Percentiles rank a stretch among this genome's conserved stretches.
phyloP scores from a whole-genome alignment of 2,797 vertebrate genomes.

The Sebastes diaconus region DNA sequence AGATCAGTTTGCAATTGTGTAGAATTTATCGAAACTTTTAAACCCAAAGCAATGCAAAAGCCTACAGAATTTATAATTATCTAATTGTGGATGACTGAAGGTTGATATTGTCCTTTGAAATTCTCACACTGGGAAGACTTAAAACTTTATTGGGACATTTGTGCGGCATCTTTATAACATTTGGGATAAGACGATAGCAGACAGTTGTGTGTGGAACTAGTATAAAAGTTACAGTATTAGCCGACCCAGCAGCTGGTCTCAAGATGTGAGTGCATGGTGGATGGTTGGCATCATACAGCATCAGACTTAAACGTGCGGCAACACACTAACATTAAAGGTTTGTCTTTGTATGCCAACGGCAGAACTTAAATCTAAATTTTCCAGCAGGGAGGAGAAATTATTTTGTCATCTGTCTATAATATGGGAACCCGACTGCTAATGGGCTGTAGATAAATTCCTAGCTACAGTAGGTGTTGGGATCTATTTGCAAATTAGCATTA shows the following conservation, averaged over 20 bases:
- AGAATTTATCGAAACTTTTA: background rate
- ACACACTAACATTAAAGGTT: background rate
- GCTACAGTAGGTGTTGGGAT: background rate
- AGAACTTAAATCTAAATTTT: background rate
- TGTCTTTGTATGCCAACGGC: background rate
- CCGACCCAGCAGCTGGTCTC: slow-evolving; percentile 29
- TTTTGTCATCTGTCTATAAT: background rate
- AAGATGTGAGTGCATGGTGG: slow-evolving; percentile 35
- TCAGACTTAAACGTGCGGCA: background rate
- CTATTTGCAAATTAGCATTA: background rate
- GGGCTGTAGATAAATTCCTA: background rate
- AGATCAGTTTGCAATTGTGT: background rate
- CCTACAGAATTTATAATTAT: background rate
- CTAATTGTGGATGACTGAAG: background rate
- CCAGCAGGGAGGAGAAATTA: background rate
- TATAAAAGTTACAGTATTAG: background rate
- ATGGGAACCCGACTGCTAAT: background rate
- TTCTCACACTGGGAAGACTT: background rate
- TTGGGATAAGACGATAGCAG: background rate
- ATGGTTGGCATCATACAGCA: background rate
- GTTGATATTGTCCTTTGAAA: background rate
- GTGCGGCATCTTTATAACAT: background rate
- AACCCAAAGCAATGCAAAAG: background rate
- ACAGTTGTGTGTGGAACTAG: background rate
- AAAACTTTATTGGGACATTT: background rate